A percentile compares a stretch with the other conserved stretches of the same genome.
Conservation (phyloP, 2,797 vertebrate genomes). For the Perdix hodgsoniae region DNA sequence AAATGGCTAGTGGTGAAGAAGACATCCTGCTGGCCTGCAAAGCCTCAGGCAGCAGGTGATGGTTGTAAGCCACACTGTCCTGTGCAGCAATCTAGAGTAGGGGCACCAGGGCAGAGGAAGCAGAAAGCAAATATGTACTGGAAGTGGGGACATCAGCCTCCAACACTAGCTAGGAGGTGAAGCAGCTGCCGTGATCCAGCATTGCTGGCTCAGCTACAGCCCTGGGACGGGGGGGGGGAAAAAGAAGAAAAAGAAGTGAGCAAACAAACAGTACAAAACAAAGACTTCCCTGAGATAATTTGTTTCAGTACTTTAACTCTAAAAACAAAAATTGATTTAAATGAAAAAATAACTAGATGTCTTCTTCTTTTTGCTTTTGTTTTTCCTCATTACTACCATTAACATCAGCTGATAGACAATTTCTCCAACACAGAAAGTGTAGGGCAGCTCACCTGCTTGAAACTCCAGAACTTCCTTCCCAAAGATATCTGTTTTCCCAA, state of each 20-base stretch:
- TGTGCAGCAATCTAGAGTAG: neutral
- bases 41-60: accelerated
- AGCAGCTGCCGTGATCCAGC: neutral
- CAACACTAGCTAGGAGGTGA: neutral
- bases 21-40: neutral
- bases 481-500: neutral
- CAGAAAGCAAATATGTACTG: neutral
- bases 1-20: neutral
- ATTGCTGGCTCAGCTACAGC: neutral
- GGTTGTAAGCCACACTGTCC: neutral
- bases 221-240: neutral
- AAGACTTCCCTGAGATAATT: neutral
- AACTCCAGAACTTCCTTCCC: neutral
- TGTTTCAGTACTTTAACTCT: neutral
- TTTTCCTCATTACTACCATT: neutral
- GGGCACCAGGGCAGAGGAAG: neutral
- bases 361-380: neutral
- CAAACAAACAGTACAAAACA: neutral
- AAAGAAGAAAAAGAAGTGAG: neutral
- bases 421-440: neutral
- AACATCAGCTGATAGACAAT: neutral
- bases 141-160: neutral
- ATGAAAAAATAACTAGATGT: neutral
- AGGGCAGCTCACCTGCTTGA: neutral
- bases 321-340: neutral